Conservation (phyloP, 2,113 vertebrate genomes). For the Naja naja region DNA sequence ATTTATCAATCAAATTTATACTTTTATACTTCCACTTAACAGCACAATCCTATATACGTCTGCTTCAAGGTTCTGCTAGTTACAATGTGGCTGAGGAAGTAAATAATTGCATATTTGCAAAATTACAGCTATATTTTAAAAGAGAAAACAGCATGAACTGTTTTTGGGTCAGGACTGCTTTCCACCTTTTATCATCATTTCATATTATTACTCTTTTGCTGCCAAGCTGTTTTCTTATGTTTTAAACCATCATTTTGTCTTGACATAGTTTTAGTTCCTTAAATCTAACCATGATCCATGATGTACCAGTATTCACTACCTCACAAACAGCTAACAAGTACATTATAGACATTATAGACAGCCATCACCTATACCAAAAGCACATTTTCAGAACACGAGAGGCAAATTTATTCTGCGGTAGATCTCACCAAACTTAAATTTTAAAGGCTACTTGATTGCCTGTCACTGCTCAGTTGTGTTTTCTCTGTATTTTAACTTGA, state of each 20-base stretch:
- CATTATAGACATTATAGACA: not conserved
- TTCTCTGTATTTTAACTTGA: not conserved
- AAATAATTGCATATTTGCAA: not conserved
- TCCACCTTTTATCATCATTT: not conserved
- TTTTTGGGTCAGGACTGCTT: not conserved
- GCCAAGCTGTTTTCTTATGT: not conserved
- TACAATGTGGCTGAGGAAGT: not conserved
- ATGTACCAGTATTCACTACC: not conserved
- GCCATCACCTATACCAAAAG: not conserved
- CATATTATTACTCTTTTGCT: not conserved
- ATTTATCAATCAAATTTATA: not conserved
- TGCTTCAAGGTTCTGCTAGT: no score
- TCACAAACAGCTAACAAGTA: not conserved
- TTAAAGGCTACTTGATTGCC: not conserved
- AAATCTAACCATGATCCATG: not conserved
- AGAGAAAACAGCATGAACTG: not conserved
- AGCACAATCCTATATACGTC: not conserved
- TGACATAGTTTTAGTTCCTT: not conserved
- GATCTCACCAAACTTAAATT: not conserved
- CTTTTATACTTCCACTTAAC: constrained; percentile 15
- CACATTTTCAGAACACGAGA: not conserved
- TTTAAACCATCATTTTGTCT: not conserved
- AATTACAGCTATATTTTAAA: not conserved
- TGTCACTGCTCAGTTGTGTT: not conserved
- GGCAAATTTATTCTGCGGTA: not conserved